Evolutionary conservation across 2,888 invertebrate genomes (phyloP), one percentile per base, ranked within the genome.

Genomic region (Conus canariensis): DNA sequence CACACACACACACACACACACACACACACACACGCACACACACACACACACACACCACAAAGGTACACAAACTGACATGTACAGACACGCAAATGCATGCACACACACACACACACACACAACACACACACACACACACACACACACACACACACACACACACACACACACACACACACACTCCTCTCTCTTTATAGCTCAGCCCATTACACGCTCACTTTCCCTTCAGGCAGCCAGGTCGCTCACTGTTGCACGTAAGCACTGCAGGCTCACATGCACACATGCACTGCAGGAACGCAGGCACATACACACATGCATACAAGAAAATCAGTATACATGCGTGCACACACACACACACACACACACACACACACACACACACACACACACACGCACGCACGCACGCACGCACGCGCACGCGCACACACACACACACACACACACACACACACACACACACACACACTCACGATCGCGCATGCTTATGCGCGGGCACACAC

Each of bases 111-210:
- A 77, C 77, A 77, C 25, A 25, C 25, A 77, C 25, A 77, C 77
- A 25, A 77, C 77, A 77, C 30, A 30, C 19, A 30, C 25, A 77
- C 25, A 30, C 77, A 77, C 77, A 77, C 77, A 77, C 25, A 70
- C 70, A 70, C 70, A 70, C 70, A 30, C 80, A 45, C 80, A 80
- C 80, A 80, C 80, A 80, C 80, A 45, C 45, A 80, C 45, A 80
- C 80, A 80, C 80, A 80, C 80, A 80, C 64, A 64, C 64, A 64
- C 64, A 64, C 64, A 64, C 64, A 64, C 64, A 64, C 64, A 64
- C 64, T 1, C 64, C 2, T 4, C 45, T 45, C 45, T 45, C 45
- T 45, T 45, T 45, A 3, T 45, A 0, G 45, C 45, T 3, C 45
- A 45, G 0, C 45, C 3, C 45, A 45, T 45, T 45, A 45, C 45